phyloP scores from a whole-genome alignment of 2,888 invertebrate species.

The Agrochola lota region DNA sequence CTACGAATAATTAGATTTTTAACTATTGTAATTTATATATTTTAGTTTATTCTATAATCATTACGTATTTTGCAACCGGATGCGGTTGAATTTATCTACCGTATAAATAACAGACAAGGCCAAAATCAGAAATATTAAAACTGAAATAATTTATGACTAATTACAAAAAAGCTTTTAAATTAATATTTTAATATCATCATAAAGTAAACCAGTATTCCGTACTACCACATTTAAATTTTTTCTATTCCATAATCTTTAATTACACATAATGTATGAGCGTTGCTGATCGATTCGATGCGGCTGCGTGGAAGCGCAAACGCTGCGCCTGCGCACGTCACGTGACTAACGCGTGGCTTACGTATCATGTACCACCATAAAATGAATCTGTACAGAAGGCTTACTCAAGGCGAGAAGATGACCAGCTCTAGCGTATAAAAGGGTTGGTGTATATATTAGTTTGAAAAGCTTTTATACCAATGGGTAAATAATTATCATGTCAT shows the following conservation, averaged over 20 bases:
- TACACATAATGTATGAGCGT: slow-evolving; percentile 63
- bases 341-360: slow-evolving; percentile 74
- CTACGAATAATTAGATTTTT: neutral
- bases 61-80: slow-evolving; percentile 25
- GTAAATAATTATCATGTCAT: neutral
- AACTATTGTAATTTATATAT: slow-evolving; percentile 8
- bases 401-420: neutral
- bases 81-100: neutral
- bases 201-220: slow-evolving; percentile 35
- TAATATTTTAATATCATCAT: slow-evolving; percentile 39
- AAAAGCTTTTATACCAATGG: neutral
- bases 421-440: neutral
- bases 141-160: slow-evolving; percentile 32
- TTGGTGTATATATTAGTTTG: neutral
- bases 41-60: neutral
- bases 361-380: neutral
- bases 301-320: slow-evolving; percentile 41
- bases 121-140: slow-evolving; percentile 21
- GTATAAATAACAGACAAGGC: slow-evolving; percentile 37
- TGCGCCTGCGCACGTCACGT: slow-evolving; percentile 74
- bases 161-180: slow-evolving; percentile 40
- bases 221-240: slow-evolving; percentile 46
- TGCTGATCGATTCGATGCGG: slow-evolving; percentile 58
- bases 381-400: slow-evolving; percentile 28
- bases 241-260: slow-evolving; percentile 59